phyloP scores from a whole-genome alignment of 2,113 vertebrate species.

The Dendropsophus ebraccatus region DNA sequence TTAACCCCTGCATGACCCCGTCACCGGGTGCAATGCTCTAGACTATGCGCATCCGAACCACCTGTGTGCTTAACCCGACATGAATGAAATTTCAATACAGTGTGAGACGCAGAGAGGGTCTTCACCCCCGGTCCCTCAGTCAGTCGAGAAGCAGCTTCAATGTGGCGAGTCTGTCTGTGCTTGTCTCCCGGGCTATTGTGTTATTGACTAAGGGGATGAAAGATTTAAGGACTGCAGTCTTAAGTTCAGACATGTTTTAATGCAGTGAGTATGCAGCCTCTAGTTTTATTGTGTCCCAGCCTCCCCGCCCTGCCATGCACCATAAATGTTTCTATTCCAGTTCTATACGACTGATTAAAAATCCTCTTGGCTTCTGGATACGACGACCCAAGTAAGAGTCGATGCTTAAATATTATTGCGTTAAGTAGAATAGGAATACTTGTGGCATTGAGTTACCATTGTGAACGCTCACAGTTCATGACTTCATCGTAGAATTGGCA shows the following conservation, averaged over 20 bases:
- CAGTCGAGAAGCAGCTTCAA: slow-evolving; percentile 10
- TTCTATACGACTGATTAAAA: neutral
- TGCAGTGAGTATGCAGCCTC: slow-evolving; percentile 35
- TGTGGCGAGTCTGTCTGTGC: slow-evolving; percentile 41
- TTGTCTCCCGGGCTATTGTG: slow-evolving; percentile 44
- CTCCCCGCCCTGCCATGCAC: slow-evolving; percentile 25
- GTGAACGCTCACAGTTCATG: slow-evolving; percentile 16
- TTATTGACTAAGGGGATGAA: slow-evolving; percentile 43
- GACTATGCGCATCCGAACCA: neutral
- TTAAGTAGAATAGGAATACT: neutral
- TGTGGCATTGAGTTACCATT: slow-evolving; percentile 10
- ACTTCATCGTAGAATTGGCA: slow-evolving; percentile 31
- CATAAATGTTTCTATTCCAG: slow-evolving; percentile 14
- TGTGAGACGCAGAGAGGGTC: neutral
- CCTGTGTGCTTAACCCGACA: slow-evolving; percentile 4
- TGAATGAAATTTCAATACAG: neutral
- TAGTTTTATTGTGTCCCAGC: slow-evolving; percentile 27
- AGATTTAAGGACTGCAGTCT: slow-evolving; percentile 48
- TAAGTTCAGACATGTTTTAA: slow-evolving; percentile 53
- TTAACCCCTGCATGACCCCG: neutral
- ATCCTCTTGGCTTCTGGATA: slow-evolving; percentile 13
- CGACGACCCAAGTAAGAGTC: neutral
- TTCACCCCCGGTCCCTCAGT: slow-evolving; percentile 4
- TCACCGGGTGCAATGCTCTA: neutral
- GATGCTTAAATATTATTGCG: neutral